Evolutionary conservation across 1,140 invertebrate species (phyloP), one percentile per base, ranked within the genome.

Genomic region (Heliconius congener): DNA sequence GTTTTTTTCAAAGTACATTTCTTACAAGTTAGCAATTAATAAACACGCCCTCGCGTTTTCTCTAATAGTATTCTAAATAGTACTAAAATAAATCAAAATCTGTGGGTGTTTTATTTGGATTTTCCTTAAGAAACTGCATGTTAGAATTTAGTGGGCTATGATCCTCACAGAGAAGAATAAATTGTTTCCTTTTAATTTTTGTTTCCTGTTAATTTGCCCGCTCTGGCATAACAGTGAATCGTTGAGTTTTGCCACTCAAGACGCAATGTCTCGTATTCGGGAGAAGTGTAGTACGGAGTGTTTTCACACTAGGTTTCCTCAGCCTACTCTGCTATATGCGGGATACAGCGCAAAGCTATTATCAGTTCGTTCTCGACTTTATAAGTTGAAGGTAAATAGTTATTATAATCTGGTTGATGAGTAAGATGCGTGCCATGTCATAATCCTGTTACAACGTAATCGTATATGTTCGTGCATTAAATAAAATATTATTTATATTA

Each of bases 61-160:
- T 30, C 27, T 30, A 66, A 66, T 66, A 30, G 60, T 66, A 3
- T 66, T 66, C 60, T 66, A 66, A 66, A 66, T 66, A 66, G 23
- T 30, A 27, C 23, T 66, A 66, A 27, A 66, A 66, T 66, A 30
- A 27, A 66, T 27, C 9, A 66, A 27, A 16, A 27, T 16, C 13
- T 16, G 23, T 30, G 23, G 23, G 23, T 18, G 60, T 66, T 66
- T 27, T 66, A 27, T 27, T 5, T 30, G 9, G 23, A 66, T 66
- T 66, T 66, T 66, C 60, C 27, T 66, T 66, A 18, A 27, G 23
- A 66, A 66, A 66, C 13, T 27, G 60, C 1, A 27, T 18, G 50
- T 19, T 16, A 52, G 16, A 19, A 52, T 16, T 52, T 19, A 4
- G 8, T 52, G 13, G 3, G 34, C 6, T 37, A 6, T 37, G 34